Percentiles rank a stretch among this genome's conserved stretches.
Evolutionary conservation across 2,113 vertebrate genomes (phyloP).

Genomic region (Etheostoma cragini): DNA sequence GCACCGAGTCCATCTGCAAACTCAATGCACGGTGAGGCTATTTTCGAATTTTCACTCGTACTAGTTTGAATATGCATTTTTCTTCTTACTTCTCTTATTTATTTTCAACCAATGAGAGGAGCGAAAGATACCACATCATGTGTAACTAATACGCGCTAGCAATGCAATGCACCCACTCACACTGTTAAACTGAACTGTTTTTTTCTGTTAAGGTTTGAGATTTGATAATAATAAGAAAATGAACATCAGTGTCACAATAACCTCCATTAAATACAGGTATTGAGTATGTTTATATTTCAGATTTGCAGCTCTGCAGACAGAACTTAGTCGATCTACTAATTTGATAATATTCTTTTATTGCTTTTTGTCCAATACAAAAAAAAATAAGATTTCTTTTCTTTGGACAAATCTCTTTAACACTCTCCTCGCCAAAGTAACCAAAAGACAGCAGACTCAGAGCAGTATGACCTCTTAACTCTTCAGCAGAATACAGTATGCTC

Average conservation of each 20-base stretch:
- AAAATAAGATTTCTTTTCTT: too few species aligned
- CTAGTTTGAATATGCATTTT: constrained; percentile 10
- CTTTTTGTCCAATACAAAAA: neutral
- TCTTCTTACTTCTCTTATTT: too few species aligned
- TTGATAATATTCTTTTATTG: neutral
- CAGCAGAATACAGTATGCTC: neutral
- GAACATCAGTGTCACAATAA: neutral
- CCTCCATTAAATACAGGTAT: neutral
- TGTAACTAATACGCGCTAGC: neutral
- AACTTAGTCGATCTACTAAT: neutral
- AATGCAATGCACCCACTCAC: neutral
- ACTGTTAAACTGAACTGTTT: neutral
- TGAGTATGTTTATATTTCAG: neutral
- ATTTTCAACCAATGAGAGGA: neutral
- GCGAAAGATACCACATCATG: neutral
- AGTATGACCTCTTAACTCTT: neutral
- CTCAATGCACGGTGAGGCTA: constrained; percentile 26
- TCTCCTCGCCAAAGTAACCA: neutral
- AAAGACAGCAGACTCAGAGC: neutral
- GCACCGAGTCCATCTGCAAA: constrained; percentile 45
- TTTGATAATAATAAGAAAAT: neutral
- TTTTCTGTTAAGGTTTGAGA: neutral
- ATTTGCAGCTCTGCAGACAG: neutral
- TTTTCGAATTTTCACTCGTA: constrained; percentile 22
- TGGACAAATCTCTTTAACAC: neutral